Percentiles rank a stretch among this genome's conserved stretches.
phyloP scores from a whole-genome alignment of 2,888 invertebrate genomes.

The Drosophila lacicola region DNA sequence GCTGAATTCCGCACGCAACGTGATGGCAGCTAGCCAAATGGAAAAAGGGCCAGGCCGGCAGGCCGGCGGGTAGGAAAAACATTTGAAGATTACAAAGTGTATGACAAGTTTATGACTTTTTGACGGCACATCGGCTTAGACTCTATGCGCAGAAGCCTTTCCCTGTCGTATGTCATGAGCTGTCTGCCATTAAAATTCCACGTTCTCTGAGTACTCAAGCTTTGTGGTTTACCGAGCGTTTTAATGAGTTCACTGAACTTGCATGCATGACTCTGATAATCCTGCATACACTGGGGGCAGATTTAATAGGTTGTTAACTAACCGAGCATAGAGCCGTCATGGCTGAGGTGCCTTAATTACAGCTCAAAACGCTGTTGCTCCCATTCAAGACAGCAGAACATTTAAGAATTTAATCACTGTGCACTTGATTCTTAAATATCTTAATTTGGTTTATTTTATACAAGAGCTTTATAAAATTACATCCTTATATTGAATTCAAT shows the following conservation, averaged over 20 bases:
- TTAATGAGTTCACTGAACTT: conserved; percentile 70
- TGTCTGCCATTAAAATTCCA: conserved; percentile 54
- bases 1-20: conserved; percentile 43
- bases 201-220: conserved; percentile 23
- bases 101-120: conserved; percentile 75
- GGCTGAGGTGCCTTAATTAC: conserved; percentile 21
- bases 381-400: not conserved
- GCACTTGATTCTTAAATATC: no score
- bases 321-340: conserved; percentile 1
- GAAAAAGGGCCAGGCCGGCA: not conserved
- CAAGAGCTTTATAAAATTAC: no score
- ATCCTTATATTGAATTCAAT: no score
- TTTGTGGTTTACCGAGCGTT: conserved; percentile 53
- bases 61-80: conserved; percentile 6
- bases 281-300: conserved; percentile 1
- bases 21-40: conserved; percentile 62
- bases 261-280: conserved; percentile 52
- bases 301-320: conserved; percentile 14
- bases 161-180: conserved; percentile 50
- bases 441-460: no score
- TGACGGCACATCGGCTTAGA: conserved; percentile 61
- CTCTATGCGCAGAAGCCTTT: conserved; percentile 10
- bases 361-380: not conserved
- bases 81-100: conserved; percentile 72
- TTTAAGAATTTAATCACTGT: not conserved